Base-by-base conservation (phyloP, 2,888 invertebrate species). In the Crioceris asparagi region DNA sequence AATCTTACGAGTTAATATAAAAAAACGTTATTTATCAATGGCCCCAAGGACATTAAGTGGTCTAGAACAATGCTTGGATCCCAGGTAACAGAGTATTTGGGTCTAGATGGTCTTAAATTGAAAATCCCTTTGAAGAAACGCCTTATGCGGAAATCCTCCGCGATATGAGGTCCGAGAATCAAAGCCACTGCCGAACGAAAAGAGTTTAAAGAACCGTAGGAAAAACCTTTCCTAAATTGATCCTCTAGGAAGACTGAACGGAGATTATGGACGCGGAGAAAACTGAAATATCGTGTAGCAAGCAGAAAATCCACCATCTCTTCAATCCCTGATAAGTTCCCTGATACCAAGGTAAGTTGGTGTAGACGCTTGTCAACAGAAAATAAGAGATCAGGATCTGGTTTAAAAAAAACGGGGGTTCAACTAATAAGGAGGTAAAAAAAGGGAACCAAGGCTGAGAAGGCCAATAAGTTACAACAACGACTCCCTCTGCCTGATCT, bases 271-370 rank as follows among this genome's bases (percentile, higher is more conserved):
- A 19, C n/a, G 33, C 11, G 6, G 33, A 19, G 12, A 32, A 23
- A 5, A 11, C 11, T 11, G 17, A 6, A 14, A 19, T 14, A 5
- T 21, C 11, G 6, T 32, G 11, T 16, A 3, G 4, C 15, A 10
- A 16, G 38, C 51, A 45, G 36, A 48, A 55, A 4, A 33, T 8
- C 45, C 46, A 41, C 51, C 52, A 56, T 4, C 43, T 36, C 16
- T 39, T 48, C 10, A 53, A 39, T n/a, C 41, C 45, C 46, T 12
- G 53, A 56, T 45, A 51, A 47, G 30, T 27, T 38, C 36, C 50
- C 52, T 40, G 45, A 54, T 30, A 51, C 47, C 48, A 56, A 51
- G 45, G 49, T 43, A 50, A 56, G 45, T 10, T 42, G 54, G 21
- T 54, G 55, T 6, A 35, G 32, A 4, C 36, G 53, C 41, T 39